These are phyloP conservation scores for human DNA, from an alignment of 2,113 vertebrate species.

Conservation along the genomic window DNA sequence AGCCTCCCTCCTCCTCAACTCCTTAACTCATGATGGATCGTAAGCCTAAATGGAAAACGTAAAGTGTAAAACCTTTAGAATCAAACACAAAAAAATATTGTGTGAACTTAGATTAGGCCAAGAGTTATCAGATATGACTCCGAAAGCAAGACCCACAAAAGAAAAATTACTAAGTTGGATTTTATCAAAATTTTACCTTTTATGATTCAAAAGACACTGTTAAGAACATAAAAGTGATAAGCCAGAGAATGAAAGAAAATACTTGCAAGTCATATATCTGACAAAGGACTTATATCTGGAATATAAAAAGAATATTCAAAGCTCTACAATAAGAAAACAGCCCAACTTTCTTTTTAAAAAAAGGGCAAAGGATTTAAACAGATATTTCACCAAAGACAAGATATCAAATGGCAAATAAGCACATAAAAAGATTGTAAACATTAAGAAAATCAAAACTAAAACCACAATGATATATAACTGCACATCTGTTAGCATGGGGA, in stretches of 20 bases:
- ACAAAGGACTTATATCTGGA: not conserved
- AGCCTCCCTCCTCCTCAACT: not conserved
- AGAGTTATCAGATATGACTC: not conserved
- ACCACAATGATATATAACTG: not conserved
- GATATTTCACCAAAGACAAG: not conserved
- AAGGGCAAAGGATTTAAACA: not conserved
- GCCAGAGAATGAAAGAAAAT: not conserved
- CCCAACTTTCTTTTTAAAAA: not conserved
- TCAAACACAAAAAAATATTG: not conserved
- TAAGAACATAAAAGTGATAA: not conserved
- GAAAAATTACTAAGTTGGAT: not conserved
- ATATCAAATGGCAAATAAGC: not conserved
- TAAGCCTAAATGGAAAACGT: not conserved
- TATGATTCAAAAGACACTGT: not conserved
- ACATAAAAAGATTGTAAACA: not conserved
- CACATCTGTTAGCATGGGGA: not conserved
- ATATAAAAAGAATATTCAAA: not conserved
- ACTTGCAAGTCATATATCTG: not conserved
- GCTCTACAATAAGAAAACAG: not conserved
- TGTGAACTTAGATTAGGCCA: not conserved
- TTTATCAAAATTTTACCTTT: not conserved
- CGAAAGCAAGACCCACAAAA: not conserved
- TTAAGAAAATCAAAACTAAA: not conserved
- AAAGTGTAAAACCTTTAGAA: not conserved
- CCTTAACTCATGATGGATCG: not conserved